Base-by-base conservation (phyloP, 2,113 vertebrate genomes). In the Corapipo altera region DNA sequence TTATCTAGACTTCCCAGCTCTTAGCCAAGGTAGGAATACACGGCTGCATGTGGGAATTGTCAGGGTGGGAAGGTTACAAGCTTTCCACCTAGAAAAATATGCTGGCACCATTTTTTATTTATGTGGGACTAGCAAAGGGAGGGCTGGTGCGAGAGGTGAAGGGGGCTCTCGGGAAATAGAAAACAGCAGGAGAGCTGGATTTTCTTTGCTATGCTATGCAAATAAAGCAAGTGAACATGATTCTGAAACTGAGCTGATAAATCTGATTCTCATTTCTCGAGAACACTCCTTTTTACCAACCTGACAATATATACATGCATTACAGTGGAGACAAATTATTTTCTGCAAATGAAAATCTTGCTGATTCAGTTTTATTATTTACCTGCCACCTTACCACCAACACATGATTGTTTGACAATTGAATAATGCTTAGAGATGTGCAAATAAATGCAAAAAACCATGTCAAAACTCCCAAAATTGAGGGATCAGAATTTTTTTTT, bases 161-260 rank as follows among this genome's bases (percentile, higher is more conserved):
- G 75, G 28, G 49, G 51, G 39, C 69, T 90, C 79, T 90, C 0
- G 5, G 94, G 76, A 94, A 96, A 96, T 84, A 83, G 88, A 90
- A 96, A 96, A 80, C 93, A 96, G 79, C 85, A 88, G 95, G 90
- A 91, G 59, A 93, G 64, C 58, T 86, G 78, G 64, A 76, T 96
- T 93, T 93, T 80, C 91, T 94, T 71, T 49, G 67, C 81, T 74
- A 54, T 0, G 0, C 54, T 93, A 90, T 85, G 88, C 85, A 95
- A 96, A 95, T 93, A 83, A 66, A 84, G 64, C 61, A 73, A 90
- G 81, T 0, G 0, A 95, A 89, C 72, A 41, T 21, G 46, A 41
- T 43, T 94, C 64, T 77, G 89, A 95, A 94, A 93, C 46, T 35
- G 58, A 96, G 85, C 72, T 89, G 77, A 61, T 70, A 79, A 91